These are phyloP conservation scores for Scatophagus argus DNA, from an alignment of 2,113 vertebrate genomes.

Conservation along the genomic window DNA sequence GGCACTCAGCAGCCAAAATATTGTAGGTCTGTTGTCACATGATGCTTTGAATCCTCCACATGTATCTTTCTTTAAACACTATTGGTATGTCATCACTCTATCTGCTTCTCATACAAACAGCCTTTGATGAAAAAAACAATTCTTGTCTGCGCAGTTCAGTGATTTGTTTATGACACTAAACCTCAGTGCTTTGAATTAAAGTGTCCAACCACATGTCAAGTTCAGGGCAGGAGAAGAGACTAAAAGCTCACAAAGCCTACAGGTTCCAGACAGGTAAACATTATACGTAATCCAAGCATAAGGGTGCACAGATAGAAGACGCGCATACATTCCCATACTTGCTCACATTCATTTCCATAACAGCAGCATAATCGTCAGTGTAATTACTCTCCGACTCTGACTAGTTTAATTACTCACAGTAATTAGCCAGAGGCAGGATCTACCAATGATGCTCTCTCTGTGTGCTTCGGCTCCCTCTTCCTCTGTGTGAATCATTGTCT, in stretches of 20 bases:
- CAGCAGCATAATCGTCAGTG: constrained; percentile 45
- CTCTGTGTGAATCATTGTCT: constrained; percentile 46
- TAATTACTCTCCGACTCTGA: constrained; percentile 59
- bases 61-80: not conserved
- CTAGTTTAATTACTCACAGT: constrained; percentile 86
- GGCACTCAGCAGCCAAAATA: not conserved
- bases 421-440: constrained; percentile 74
- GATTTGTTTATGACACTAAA: not conserved
- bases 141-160: not conserved
- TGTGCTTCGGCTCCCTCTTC: constrained; percentile 20
- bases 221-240: not conserved
- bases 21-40: not conserved
- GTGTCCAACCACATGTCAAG: not conserved
- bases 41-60: not conserved
- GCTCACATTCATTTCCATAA: constrained; percentile 18
- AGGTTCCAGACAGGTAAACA: not conserved
- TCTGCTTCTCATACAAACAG: not conserved
- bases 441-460: constrained; percentile 45
- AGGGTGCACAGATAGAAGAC: constrained; percentile 20
- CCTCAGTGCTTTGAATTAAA: not conserved
- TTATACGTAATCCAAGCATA: not conserved
- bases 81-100: not conserved
- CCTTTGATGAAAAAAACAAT: not conserved
- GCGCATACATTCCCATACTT: not conserved
- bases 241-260: constrained; percentile 7